Conservation (phyloP, 2,888 invertebrate genomes). For the Conchocele bisecta region DNA sequence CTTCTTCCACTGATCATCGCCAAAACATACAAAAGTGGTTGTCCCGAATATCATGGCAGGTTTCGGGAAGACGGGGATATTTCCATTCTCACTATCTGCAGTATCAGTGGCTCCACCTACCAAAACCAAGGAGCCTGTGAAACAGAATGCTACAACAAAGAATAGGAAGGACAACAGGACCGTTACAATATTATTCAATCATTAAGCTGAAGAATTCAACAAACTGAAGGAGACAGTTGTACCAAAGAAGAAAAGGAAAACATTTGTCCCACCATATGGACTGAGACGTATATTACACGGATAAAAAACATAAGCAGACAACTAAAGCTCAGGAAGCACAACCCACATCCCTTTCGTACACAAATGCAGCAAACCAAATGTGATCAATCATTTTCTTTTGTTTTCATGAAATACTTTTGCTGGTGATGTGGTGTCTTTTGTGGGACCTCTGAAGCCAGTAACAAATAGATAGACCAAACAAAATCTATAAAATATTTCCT, state of each 20-base stretch:
- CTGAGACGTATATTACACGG: too few species aligned
- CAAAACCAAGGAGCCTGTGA: neutral
- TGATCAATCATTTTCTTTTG: too few species aligned
- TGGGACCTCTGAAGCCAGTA: too few species aligned
- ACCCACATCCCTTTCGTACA: too few species aligned
- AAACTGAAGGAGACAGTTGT: slow-evolving; percentile 4
- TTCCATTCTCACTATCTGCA: slow-evolving; percentile 30
- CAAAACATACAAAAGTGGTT: neutral
- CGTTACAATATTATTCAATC: slow-evolving; percentile 27
- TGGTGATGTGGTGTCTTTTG: too few species aligned
- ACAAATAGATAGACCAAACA: too few species aligned
- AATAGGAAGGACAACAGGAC: slow-evolving; percentile 33
- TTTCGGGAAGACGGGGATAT: slow-evolving; percentile 27
- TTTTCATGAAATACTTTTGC: too few species aligned
- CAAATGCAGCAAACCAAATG: too few species aligned
- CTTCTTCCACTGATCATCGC: slow-evolving; percentile 15
- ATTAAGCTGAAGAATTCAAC: slow-evolving; percentile 13
- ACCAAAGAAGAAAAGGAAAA: slow-evolving; percentile 14
- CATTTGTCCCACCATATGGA: slow-evolving; percentile 36
- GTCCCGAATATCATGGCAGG: slow-evolving; percentile 24
- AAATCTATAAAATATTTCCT: too few species aligned
- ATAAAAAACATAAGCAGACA: too few species aligned
- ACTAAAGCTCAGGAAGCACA: too few species aligned
- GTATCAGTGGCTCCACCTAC: slow-evolving; percentile 9
- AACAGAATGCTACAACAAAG: neutral